A percentile compares a stretch with the other conserved stretches of the same genome.
phyloP scores from a whole-genome alignment of 2,888 invertebrate genomes.

The Elmis aenea region DNA sequence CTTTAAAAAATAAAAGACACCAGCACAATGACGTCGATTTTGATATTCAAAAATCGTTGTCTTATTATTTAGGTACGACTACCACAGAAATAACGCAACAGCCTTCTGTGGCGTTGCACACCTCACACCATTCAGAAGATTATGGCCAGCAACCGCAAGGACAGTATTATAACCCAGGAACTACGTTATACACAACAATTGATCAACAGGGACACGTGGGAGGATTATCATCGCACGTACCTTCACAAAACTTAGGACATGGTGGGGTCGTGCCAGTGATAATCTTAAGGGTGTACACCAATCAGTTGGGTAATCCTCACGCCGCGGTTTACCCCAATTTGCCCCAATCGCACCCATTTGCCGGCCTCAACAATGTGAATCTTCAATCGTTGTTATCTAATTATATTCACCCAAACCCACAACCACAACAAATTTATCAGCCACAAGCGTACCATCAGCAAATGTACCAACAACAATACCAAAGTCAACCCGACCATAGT shows the following conservation, averaged over 20 bases:
- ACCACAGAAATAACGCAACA: slow-evolving; percentile 1
- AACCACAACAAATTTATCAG: slow-evolving; percentile 17
- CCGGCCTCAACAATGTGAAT: slow-evolving; percentile 53
- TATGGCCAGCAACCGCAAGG: not conserved
- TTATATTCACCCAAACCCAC: slow-evolving; percentile 46
- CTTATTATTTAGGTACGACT: slow-evolving; percentile 30
- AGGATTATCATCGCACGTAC: slow-evolving; percentile 49
- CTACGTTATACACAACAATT: slow-evolving; percentile 38
- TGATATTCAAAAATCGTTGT: slow-evolving; percentile 32
- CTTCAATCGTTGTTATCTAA: slow-evolving; percentile 53
- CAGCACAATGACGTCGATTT: slow-evolving; percentile 54
- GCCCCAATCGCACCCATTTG: slow-evolving; percentile 52
- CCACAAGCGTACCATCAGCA: slow-evolving; percentile 5
- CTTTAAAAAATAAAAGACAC: slow-evolving; percentile 64
- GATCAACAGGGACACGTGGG: slow-evolving; percentile 46
- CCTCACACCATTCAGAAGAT: not conserved
- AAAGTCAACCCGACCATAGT: too few relatives aligned
- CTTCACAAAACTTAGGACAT: slow-evolving; percentile 43
- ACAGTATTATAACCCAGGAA: slow-evolving; percentile 30
- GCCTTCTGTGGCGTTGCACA: not conserved
- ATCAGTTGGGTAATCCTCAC: slow-evolving; percentile 51
- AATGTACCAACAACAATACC: slow-evolving; percentile 25
- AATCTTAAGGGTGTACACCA: slow-evolving; percentile 55
- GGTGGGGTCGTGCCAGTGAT: slow-evolving; percentile 53
- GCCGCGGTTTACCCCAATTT: slow-evolving; percentile 54